Evolutionary conservation across 2,888 invertebrate genomes (phyloP), one percentile per base, ranked within the genome.

Genomic region (Stenodema calcarata): DNA sequence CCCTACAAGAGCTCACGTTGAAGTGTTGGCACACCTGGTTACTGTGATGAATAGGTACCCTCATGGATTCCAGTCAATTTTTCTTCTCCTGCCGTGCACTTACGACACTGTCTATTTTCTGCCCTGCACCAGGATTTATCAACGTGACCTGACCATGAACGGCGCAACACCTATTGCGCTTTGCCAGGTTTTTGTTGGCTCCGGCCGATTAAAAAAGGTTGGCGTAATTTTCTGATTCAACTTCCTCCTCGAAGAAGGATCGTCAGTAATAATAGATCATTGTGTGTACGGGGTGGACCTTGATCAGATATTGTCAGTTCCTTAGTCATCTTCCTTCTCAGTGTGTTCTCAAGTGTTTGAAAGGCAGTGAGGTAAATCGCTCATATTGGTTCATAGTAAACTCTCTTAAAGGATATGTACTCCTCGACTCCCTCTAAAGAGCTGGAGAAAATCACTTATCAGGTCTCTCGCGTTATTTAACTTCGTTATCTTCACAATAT

Each of bases 291-390:
- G 73, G 7, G 35, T 35, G 41, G 73, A 73, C 73, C 73, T 73
- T 73, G 73, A 73, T 73, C 73, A 73, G 73, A 73, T 73, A 73
- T 30, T 73, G 73, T 73, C 73, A 73, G 73, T 41, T 18, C 35
- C 41, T 73, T 28, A 73, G 73, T 73, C 73, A 73, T 73, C 73
- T 30, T 70, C 70, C 44, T 16, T 50, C 50, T 50, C 50, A n/a
- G 16, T 50, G 50, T 50, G 12, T 50, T 50, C 50, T 50, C 50
- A 50, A 50, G 50, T 50, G n/a, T n/a, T 50, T 50, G 50, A n/a
- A 35, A 35, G n/a, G n/a, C 12, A 16, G 16, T 50, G 50, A 50
- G 50, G 50, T n/a, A 50, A 50, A 50, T 50, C 50, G 50, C 35
- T 35, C 35, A 35, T 50, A 50, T 50, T 50, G 50, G 50, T 50